Percentiles rank a stretch among this genome's conserved stretches.
These are phyloP conservation scores for Florisuga fusca DNA, from an alignment of 2,797 vertebrate genomes.

Conservation along the genomic window DNA sequence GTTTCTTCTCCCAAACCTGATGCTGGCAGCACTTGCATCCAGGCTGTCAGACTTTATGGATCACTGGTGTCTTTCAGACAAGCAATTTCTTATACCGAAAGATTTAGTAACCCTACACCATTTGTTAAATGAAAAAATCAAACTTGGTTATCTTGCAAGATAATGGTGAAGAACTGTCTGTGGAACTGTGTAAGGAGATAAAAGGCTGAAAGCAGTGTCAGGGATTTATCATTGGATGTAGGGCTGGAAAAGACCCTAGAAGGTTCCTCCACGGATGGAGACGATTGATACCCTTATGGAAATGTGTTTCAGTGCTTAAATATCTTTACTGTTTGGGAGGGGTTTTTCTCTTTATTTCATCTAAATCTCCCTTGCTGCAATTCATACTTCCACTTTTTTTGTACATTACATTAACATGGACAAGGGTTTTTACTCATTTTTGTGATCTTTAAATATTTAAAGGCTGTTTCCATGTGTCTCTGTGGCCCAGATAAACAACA, in stretches of 20 bases:
- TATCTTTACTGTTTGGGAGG: neutral
- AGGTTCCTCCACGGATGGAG: neutral
- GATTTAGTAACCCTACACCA: slow-evolving; percentile 15
- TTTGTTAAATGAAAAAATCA: slow-evolving; percentile 51
- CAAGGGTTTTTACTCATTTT: neutral
- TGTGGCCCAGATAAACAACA: neutral
- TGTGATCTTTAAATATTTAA: neutral
- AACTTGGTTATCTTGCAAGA: slow-evolving; percentile 17
- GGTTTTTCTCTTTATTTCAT: neutral
- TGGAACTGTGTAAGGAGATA: neutral
- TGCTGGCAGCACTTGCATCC: slow-evolving; percentile 6
- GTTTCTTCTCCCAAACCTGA: neutral
- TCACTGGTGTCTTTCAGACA: slow-evolving; percentile 4
- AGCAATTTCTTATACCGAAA: slow-evolving; percentile 36
- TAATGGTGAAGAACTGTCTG: neutral
- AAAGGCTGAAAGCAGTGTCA: neutral
- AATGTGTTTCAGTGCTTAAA: neutral
- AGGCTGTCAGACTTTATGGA: slow-evolving; percentile 14
- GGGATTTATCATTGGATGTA: neutral
- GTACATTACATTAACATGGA: neutral
- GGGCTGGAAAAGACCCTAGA: neutral
- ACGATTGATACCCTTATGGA: neutral
- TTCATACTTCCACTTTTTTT: neutral
- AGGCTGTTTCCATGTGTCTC: neutral
- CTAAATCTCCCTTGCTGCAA: neutral